Evolutionary conservation across 2,113 vertebrate species (phyloP), one percentile per base, ranked within the genome.

Genomic region (Triplophysa rosa): DNA sequence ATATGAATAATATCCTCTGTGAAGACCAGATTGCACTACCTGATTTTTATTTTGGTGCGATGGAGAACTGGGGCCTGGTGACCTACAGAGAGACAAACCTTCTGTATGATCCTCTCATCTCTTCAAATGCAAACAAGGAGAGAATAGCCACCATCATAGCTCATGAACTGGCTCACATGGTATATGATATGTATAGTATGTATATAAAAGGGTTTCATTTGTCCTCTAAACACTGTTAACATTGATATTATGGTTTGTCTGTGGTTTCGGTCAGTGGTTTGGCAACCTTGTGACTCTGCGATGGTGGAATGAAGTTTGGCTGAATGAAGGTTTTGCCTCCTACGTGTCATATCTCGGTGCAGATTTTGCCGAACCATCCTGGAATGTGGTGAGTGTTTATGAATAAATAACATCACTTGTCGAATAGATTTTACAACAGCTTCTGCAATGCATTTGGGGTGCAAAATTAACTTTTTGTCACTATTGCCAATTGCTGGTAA

Each of bases 1-100:
- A 37, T 8, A 37, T 37, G 6, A 7, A 6, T 37, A 37, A 37
- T 37, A 37, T 37, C 33, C 33, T 37, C 33, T 37, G 23, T 24
- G 24, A 85, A 98, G 96, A 98, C 87, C 97, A 98, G 90, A 93
- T 98, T 0, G 96, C 86, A 52, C 84, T 98, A 33, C 97, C 96
- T 0, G 96, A 98, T 86, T 98, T 98, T 89, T 95, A 92, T 0
- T 95, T 94, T 0, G 95, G 96, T 0, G 96, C 96, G 0, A 98
- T 98, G 97, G 97, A 98, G 92, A 98, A 98, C 87, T 98, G 97
- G 97, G 96, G 97, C 5, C 91, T 98, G 72, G 91, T 98, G 86
- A 98, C 95, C 0, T 98, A 98, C 89, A 91, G 95, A 56, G 97
- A 98, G 86, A 95, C 85, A 3, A 82, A 93, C 0, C 91, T 98